Evolutionary conservation across 2,888 invertebrate genomes (phyloP), one percentile per base, ranked within the genome.

Genomic region (Palloptera scutellata): DNA sequence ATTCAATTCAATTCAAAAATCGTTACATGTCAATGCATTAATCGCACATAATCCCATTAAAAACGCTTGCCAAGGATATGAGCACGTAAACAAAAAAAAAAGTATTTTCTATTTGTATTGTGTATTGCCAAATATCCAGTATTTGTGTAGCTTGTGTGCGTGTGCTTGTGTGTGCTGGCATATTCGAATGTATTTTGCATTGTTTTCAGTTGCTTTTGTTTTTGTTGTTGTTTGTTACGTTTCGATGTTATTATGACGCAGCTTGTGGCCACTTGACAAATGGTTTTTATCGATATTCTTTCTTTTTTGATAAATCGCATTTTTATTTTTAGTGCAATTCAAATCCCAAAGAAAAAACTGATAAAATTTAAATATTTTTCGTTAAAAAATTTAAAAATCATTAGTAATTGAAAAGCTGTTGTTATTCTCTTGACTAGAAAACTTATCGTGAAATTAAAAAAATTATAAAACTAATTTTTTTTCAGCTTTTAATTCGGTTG

Each of bases 1-100:
- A 30, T 30, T 30, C 30, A 30, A 84, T 85, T 85, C 85, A 84
- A 84, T 81, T 84, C 81, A 83, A 83, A 83, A 84, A 83, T 83
- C 84, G 84, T 84, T 84, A 82, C 85, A 84, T 84, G 84, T 84
- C 84, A 84, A 83, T 84, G 84, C 84, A 83, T 84, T 84, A 85
- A 84, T 84, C 85, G 83, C 78, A 79, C 82, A 83, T 85, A 84
- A 84, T 84, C 84, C 84, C 84, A 85, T 85, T 84, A 84, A 69
- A 30, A 72, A 71, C 69, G 70, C 30, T 30, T 30, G 67, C 67
- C 54, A 79, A 78, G 82, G 81, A 81, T 82, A 81, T 79, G 76
- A 75, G 72, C 64, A 62, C 51, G 64, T 64, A 30, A 70, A 58
- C 60, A 65, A 19, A 60, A 68, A 61, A 58, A 42, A 61, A 65